phyloP scores from a whole-genome alignment of 2,797 vertebrate genomes.

The Anguilla obscura region DNA sequence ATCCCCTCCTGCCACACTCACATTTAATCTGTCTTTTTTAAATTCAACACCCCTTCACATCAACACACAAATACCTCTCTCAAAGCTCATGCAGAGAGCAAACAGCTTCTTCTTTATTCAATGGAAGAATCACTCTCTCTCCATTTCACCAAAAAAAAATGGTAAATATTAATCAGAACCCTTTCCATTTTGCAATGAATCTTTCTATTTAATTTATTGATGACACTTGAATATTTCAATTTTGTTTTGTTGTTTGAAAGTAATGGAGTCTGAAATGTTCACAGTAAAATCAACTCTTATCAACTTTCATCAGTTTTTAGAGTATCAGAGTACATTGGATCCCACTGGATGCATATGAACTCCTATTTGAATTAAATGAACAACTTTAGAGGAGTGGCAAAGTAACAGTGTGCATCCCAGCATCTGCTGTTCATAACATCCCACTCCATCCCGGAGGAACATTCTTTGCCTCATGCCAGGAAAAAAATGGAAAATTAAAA shows the following conservation, averaged over 20 bases:
- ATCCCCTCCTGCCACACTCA: background rate
- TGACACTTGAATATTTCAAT: background rate
- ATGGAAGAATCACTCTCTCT: background rate
- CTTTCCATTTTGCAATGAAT: background rate
- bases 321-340: background rate
- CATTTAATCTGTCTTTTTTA: background rate
- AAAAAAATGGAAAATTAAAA: conserved; percentile 36
- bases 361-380: background rate
- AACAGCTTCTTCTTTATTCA: background rate
- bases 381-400: background rate
- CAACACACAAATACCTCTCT: background rate
- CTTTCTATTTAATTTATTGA: background rate
- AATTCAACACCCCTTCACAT: background rate
- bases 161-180: background rate
- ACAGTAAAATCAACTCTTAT: background rate
- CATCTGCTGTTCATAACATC: background rate
- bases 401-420: background rate
- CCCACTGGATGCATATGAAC: background rate
- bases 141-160: background rate
- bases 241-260: background rate
- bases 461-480: conserved; percentile 31
- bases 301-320: background rate
- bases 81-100: background rate
- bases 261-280: background rate
- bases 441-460: conserved; percentile 33